These are phyloP conservation scores for Miichthys miiuy DNA, from an alignment of 2,797 vertebrate genomes.

Conservation along the genomic window DNA sequence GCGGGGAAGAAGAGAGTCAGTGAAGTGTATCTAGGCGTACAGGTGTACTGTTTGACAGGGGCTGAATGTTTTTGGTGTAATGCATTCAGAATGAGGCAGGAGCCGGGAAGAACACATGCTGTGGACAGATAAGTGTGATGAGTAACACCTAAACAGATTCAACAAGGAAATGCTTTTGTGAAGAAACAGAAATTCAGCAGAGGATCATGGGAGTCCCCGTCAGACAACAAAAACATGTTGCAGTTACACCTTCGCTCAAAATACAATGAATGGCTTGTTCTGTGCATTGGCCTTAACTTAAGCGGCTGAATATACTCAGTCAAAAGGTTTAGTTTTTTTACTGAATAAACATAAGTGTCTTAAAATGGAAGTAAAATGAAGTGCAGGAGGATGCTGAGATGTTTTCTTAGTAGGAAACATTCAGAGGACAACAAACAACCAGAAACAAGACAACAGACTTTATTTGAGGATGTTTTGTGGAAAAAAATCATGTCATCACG, in stretches of 20 bases:
- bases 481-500: no score
- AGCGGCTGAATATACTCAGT: conserved; percentile 32
- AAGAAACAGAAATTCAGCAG: conserved; percentile 32
- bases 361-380: neutral
- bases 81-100: conserved; percentile 52
- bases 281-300: neutral
- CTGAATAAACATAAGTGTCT: neutral
- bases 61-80: conserved; percentile 56
- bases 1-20: conserved; percentile 31
- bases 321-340: neutral
- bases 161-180: conserved; percentile 40
- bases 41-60: conserved; percentile 60
- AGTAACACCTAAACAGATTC: conserved; percentile 54
- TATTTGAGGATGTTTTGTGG: no score
- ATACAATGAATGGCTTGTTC: neutral
- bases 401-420: no score
- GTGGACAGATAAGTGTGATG: conserved; percentile 55
- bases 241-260: neutral
- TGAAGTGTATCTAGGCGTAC: conserved; percentile 53
- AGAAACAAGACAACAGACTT: no score
- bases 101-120: conserved; percentile 44
- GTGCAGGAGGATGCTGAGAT: neutral
- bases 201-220: conserved; percentile 8
- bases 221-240: neutral
- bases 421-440: neutral